Conservation (phyloP, 1,140 invertebrate species). For the Oedothorax gibbosus region DNA sequence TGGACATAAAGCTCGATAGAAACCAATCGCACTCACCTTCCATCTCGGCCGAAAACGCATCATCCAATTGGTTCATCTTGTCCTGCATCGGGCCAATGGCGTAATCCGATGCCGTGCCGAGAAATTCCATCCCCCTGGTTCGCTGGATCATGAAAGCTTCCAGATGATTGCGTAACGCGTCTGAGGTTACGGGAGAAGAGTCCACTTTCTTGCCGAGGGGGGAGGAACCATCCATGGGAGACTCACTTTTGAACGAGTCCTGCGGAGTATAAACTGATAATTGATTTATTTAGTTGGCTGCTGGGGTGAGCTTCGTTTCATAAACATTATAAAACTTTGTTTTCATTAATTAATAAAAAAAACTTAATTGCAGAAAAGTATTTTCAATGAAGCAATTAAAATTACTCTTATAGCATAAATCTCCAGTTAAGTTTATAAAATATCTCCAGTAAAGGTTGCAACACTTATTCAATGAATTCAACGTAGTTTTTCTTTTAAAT, state of each 20-base stretch:
- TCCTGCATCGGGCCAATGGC: constrained; percentile 4
- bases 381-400: no score
- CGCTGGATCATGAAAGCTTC: constrained; percentile 4
- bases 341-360: no score
- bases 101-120: constrained; percentile 2
- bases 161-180: constrained; percentile 6
- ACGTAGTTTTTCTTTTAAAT: no score
- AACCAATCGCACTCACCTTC: constrained; percentile 27
- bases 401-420: no score
- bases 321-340: no score
- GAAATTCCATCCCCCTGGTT: constrained; percentile 12
- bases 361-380: no score
- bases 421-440: no score
- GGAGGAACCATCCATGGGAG: constrained; percentile 10
- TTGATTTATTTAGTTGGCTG: no score
- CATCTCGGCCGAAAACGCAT: constrained; percentile 13
- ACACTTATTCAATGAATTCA: no score
- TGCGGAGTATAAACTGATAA: not conserved
- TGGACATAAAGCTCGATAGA: not conserved
- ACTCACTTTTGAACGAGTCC: constrained; percentile 2
- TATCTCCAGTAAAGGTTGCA: no score
- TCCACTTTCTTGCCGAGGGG: constrained; percentile 9
- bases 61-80: constrained; percentile 25
- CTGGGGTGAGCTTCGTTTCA: no score
- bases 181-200: not conserved